phyloP scores from a whole-genome alignment of 2,797 vertebrate genomes.

The Rhinella marina region DNA sequence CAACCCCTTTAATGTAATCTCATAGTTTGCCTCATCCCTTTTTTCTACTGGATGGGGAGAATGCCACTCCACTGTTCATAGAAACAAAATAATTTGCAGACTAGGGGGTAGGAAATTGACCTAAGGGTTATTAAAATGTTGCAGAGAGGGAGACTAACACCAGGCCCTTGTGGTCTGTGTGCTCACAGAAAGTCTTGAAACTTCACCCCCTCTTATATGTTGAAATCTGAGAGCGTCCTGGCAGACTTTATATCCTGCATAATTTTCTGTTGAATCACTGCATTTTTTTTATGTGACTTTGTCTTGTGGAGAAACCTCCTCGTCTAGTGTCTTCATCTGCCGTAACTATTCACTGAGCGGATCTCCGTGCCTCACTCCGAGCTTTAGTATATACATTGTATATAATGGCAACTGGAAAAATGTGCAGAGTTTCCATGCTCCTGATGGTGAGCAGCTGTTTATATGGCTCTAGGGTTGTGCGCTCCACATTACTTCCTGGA shows the following conservation, averaged over 20 bases:
- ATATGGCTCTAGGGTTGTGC: neutral
- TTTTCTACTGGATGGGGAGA: neutral
- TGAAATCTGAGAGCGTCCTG: neutral
- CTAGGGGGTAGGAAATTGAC: neutral
- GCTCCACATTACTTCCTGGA: neutral
- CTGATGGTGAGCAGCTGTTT: neutral
- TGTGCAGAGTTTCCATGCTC: neutral
- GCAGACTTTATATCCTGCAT: slow-evolving; percentile 17
- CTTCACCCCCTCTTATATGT: neutral
- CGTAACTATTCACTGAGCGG: neutral
- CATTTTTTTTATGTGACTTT: neutral
- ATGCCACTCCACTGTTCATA: neutral
- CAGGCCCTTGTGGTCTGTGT: neutral
- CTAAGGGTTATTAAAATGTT: neutral
- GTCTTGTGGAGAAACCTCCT: neutral
- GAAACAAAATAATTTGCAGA: neutral
- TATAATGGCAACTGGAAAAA: neutral
- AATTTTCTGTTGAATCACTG: slow-evolving; percentile 44
- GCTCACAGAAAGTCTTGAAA: neutral
- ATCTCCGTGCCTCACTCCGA: neutral
- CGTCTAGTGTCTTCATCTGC: neutral
- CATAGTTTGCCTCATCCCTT: neutral
- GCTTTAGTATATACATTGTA: neutral
- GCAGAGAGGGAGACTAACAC: neutral
- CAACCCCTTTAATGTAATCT: too few species aligned